Evolutionary conservation across 1,140 invertebrate species (phyloP).

Genomic region (Drosophila insularis): DNA sequence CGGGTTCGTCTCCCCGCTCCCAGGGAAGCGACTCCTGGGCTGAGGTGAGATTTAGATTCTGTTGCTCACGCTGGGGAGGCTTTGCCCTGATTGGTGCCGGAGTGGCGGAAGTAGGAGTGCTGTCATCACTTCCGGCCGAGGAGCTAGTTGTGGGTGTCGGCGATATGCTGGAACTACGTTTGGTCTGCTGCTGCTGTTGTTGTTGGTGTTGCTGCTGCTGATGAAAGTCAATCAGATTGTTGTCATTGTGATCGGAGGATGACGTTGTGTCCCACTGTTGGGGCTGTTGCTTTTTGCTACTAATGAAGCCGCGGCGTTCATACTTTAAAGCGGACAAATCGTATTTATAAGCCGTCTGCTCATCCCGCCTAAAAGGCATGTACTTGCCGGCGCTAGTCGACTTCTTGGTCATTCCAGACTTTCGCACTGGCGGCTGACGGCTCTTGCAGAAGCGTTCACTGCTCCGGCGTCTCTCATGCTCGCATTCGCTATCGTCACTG

Average conservation of each 20-base stretch:
- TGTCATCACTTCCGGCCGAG: conserved; percentile 71
- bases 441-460: conserved; percentile 81
- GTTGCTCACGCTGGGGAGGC: conserved; percentile 55
- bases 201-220: conserved; percentile 38
- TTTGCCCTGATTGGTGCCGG: conserved; percentile 53
- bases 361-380: conserved; percentile 63
- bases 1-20: conserved; percentile 75
- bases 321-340: conserved; percentile 76
- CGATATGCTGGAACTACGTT: conserved; percentile 56
- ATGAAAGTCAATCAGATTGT: conserved; percentile 81
- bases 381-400: conserved; percentile 57
- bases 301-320: conserved; percentile 78
- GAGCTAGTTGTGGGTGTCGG: conserved; percentile 66
- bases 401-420: conserved; percentile 73
- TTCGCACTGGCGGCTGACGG: conserved; percentile 75
- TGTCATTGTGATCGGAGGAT: conserved; percentile 76
- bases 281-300: conserved; percentile 67
- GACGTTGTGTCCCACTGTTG: conserved; percentile 44
- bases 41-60: conserved; percentile 59
- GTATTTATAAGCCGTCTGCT: conserved; percentile 79
- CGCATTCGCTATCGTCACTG: conserved; percentile 84
- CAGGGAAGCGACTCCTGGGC: conserved; percentile 79
- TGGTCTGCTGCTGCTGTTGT: conserved; percentile 47
- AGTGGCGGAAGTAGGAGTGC: conserved; percentile 52
- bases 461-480: conserved; percentile 73